A percentile compares a stretch with the other conserved stretches of the same genome.
Evolutionary conservation across 2,797 vertebrate species (phyloP).

Genomic region (Salmo trutta): DNA sequence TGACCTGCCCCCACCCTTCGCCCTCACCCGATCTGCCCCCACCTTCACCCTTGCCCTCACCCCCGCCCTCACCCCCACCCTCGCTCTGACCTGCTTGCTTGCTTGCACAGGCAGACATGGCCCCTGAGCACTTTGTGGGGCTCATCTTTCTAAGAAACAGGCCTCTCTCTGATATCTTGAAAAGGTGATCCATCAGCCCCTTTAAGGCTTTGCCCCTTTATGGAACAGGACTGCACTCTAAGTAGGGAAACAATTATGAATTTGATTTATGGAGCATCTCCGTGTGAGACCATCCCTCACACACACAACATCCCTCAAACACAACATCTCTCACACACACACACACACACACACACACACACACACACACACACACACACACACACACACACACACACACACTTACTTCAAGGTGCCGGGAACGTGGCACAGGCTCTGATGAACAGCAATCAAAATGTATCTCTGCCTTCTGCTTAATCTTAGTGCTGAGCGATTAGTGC

Average conservation of each 20-base stretch:
- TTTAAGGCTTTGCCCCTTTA: too few relatives aligned
- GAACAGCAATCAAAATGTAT: conserved; percentile 52
- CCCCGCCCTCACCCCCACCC: background rate
- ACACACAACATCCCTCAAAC: background rate
- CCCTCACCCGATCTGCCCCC: background rate
- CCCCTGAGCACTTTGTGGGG: conserved; percentile 48
- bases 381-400: background rate
- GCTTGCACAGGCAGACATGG: conserved; percentile 39
- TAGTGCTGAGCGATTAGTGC: conserved; percentile 21
- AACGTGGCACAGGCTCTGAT: conserved; percentile 49
- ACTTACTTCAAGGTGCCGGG: conserved; percentile 53
- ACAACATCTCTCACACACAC: background rate
- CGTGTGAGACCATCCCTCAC: conserved; percentile 51
- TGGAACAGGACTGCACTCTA: too few relatives aligned
- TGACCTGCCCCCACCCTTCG: background rate
- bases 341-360: background rate
- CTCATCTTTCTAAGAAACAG: conserved; percentile 74
- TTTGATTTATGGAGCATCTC: too few relatives aligned
- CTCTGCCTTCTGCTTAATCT: conserved; percentile 39
- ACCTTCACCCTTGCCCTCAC: conserved; percentile 9
- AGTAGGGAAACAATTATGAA: too few relatives aligned
- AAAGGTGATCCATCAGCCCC: conserved; percentile 55
- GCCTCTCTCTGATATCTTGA: conserved; percentile 72
- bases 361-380: too few relatives aligned
- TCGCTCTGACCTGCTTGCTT: conserved; percentile 5